These are phyloP conservation scores for Nemapogon koenigi DNA, from an alignment of 2,888 invertebrate species.

Conservation along the genomic window DNA sequence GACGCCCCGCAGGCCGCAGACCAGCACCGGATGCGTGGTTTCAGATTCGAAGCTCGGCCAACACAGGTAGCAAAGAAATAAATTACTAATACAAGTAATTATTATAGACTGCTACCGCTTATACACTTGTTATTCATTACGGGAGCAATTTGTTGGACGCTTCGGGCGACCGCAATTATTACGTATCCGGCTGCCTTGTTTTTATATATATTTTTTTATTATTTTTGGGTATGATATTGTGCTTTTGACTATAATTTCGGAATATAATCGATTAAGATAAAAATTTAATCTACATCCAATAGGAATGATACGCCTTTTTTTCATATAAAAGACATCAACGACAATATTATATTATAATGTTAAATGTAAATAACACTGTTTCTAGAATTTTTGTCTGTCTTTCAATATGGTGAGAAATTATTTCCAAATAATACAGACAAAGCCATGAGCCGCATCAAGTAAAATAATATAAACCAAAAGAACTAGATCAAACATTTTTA, in stretches of 20 bases:
- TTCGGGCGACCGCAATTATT: constrained; percentile 7
- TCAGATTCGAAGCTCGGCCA: constrained; percentile 24
- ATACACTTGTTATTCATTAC: constrained; percentile 20
- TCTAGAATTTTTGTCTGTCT: too few species aligned
- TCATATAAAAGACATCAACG: too few species aligned
- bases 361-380: too few species aligned
- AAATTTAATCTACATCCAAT: too few species aligned
- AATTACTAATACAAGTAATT: constrained; percentile 49
- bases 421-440: too few species aligned
- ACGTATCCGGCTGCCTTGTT: constrained; percentile 5
- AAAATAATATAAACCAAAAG: too few species aligned
- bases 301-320: too few species aligned
- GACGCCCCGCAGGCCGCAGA: constrained; percentile 18
- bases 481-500: too few species aligned
- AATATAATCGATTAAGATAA: too few species aligned
- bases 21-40: constrained; percentile 25
- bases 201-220: constrained; percentile 1
- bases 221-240: constrained; percentile 3
- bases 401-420: too few species aligned
- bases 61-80: constrained; percentile 50
- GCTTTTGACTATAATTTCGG: constrained; percentile 2
- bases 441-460: too few species aligned
- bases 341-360: too few species aligned
- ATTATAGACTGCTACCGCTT: constrained; percentile 28
- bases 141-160: constrained; percentile 6